Base-by-base conservation (phyloP, 2,888 invertebrate species). In the Acronicta aceris region DNA sequence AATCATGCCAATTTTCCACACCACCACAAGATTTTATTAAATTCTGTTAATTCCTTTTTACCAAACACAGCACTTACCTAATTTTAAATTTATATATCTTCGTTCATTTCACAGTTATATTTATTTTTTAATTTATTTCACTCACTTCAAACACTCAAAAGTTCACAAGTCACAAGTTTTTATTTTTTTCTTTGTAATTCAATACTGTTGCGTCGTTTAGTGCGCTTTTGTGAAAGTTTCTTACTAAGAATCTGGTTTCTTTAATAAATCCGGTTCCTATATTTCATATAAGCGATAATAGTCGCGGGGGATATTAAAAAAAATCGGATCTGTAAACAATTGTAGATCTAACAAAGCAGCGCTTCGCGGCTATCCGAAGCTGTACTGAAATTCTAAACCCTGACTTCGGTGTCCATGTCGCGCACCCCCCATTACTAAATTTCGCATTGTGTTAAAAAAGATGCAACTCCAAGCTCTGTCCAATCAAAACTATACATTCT, bases 301-400 rank as follows among this genome's bases (percentile, higher is more conserved):
- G 83, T 74, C 81, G 81, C 85, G 84, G 49, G 70, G 78, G 75
- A 75, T 83, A 82, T 81, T 73, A 85, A 87, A 91, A 93, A 92
- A 89, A 93, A 92, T 89, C 78, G 83, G 75, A 83, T 89, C 85
- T 82, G 87, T 91, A 93, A 93, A 94, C 94, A 94, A 94, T 93
- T 87, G 89, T 75, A 87, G 84, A 85, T 86, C 89, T 88, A 92
- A 94, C 94, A 94, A 94, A 93, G 93, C 90, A 85, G 88, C 90
- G 92, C 91, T 89, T 90, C 93, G 92, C 83, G 88, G 94, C 94
- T 90, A 94, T 94, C 94, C 94, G 94, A 94, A 93, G 94, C 93
- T 93, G 85, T 88, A 94, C 94, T 94, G 94, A 94, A 94, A 94
- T 94, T 94, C 93, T 92, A 94, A 94, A 94, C 94, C 94, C 91